Base-by-base conservation (phyloP, 2,888 invertebrate species). In the Pyrocoelia pectoralis region DNA sequence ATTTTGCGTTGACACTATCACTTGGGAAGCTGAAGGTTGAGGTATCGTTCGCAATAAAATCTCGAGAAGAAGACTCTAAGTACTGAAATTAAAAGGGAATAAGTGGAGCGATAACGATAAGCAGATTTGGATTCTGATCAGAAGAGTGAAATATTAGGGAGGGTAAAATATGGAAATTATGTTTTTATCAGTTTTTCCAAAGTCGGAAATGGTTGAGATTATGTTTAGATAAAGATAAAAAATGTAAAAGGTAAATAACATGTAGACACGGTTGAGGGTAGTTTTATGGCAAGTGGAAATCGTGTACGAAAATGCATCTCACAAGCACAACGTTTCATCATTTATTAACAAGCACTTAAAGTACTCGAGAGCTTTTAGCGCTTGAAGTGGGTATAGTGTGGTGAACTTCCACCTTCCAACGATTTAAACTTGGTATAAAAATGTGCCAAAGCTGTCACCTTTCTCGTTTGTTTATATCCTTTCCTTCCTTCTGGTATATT, bases 291-390 rank as follows among this genome's bases (percentile, higher is more conserved):
- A 46, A 17, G 46, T 46, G 46, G 15, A 18, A 46, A 46, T 46
- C 18, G 46, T 46, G n/a, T 17, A 46, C 17, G 46, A 46, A 18
- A 46, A 46, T 46, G 46, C 46, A 46, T 43, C 43, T 15, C 14
- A 10, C 46, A 17, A 18, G 46, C 46, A 18, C 33, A 15, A 18
- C 46, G 46, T 46, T 46, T 46, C 46, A 46, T 46, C 46, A 46
- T 46, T 46, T 46, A 46, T 46, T 46, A 46, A 46, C 52, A 60
- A 59, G 60, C 59, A 50, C 64, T 64, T 59, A 64, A 64, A 64
- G 59, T 56, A 56, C 64, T 56, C 59, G 59, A 64, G 64, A 56
- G 56, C 64, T 64, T 59, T 64, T 59, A 64, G 64, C 55, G 64
- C 64, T 64, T 64, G 59, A 18, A 46, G 46, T 46, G 46, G 15